These are phyloP conservation scores for Mungos mungo DNA, from an alignment of 2,113 vertebrate species.

Conservation along the genomic window DNA sequence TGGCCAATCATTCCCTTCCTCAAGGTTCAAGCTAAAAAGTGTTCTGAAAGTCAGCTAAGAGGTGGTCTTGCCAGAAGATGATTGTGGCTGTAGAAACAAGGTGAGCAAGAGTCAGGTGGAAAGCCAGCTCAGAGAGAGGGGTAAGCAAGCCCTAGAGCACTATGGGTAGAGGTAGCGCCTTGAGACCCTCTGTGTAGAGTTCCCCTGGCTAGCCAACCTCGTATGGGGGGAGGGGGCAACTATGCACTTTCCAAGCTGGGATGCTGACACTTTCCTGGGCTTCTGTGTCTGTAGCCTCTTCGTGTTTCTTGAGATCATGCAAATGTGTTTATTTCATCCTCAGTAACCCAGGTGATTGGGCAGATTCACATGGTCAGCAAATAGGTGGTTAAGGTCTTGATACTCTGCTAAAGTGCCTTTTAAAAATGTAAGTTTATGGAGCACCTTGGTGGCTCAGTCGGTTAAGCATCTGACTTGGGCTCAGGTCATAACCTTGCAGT, in stretches of 20 bases:
- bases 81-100: neutral
- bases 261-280: neutral
- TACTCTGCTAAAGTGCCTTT: conserved; percentile 25
- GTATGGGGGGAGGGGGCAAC: neutral
- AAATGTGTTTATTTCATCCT: neutral
- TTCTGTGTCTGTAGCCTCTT: neutral
- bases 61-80: neutral
- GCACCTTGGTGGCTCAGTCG: too few relatives aligned
- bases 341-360: neutral
- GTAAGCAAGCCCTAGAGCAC: neutral
- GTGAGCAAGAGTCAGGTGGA: neutral
- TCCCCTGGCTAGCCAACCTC: neutral
- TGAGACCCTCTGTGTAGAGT: neutral
- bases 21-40: neutral
- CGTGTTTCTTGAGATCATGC: neutral
- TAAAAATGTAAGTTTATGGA: neutral
- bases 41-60: neutral
- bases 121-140: neutral
- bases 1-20: neutral
- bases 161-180: neutral
- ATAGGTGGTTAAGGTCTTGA: neutral
- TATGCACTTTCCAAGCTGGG: neutral
- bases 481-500: too few relatives aligned
- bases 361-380: neutral
- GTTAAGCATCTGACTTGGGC: too few relatives aligned